Percentiles rank a stretch among this genome's conserved stretches.
These are phyloP conservation scores for Cyclargus thomasi DNA, from an alignment of 1,140 invertebrate genomes.

Conservation along the genomic window DNA sequence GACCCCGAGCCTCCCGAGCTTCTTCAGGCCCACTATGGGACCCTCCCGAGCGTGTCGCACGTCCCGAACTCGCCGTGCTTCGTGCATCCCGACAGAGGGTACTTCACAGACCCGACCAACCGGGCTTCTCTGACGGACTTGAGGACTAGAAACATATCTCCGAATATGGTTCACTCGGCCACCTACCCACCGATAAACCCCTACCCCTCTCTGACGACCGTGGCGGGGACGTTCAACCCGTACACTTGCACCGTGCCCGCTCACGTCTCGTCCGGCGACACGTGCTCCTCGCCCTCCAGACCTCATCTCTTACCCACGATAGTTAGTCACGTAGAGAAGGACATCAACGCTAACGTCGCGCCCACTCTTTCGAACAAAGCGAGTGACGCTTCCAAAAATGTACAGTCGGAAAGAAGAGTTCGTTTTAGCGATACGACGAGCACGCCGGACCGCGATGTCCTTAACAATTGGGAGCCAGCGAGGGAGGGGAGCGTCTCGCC, in stretches of 20 bases:
- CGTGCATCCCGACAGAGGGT: slow-evolving; percentile 55
- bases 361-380: slow-evolving; percentile 41
- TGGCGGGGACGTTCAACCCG: slow-evolving; percentile 65
- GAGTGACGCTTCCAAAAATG: slow-evolving; percentile 48
- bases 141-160: slow-evolving; percentile 44
- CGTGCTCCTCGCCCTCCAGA: slow-evolving; percentile 35
- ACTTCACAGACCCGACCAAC: slow-evolving; percentile 39
- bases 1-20: slow-evolving; percentile 58
- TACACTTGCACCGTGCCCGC: slow-evolving; percentile 55
- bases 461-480: slow-evolving; percentile 49
- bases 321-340: slow-evolving; percentile 43
- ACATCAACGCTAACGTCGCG: slow-evolving; percentile 60
- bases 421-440: slow-evolving; percentile 62
- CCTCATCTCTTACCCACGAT: slow-evolving; percentile 40
- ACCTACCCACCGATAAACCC: slow-evolving; percentile 62
- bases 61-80: slow-evolving; percentile 63
- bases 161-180: slow-evolving; percentile 59
- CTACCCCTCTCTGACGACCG: slow-evolving; percentile 62
- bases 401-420: slow-evolving; percentile 66
- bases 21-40: slow-evolving; percentile 65
- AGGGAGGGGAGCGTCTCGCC: slow-evolving; percentile 54
- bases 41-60: slow-evolving; percentile 64
- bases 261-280: slow-evolving; percentile 39
- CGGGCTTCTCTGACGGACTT: slow-evolving; percentile 51
- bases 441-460: slow-evolving; percentile 47